Evolutionary conservation across 2,113 vertebrate species (phyloP), one percentile per base, ranked within the genome.

Genomic region (Rhinichthys klamathensis): DNA sequence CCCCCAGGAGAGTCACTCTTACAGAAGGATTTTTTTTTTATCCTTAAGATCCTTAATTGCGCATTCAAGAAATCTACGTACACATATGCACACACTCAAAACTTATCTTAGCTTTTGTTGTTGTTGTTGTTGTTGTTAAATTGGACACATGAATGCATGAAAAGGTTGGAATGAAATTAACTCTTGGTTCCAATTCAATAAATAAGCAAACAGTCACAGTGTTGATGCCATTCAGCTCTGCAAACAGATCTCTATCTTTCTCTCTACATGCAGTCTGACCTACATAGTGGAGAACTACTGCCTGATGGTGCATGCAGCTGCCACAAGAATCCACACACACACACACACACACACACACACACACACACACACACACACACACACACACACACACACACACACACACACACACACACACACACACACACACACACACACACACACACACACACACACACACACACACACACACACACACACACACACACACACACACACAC

Each of bases 241-340:
- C 38, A 74, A 54, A 58, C 60, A 12, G 27, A 21, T 70, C 78
- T 73, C 80, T 89, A 46, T 25, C 30, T 79, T 27, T 82, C 18
- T 79, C 72, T 41, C 23, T 87, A 54, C 30, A 74, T 83, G 61
- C 72, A 49, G 88, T 82, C 72, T 90, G 88, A 89, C 90, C 87
- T 87, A 88, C 84, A 89, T 89, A 88, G 70, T 88, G 46, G 79
- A 84, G 81, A 44, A 61, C 38, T 86, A 61, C 82, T 78, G 85
- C 60, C 79, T 80, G 85, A 85, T 89, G 87, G 83, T 81, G 79
- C 83, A 89, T 86, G 81, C 83, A 88, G 87, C 86, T 89, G 88
- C 85, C 77, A 80, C 85, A 77, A 70, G 73, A 79, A 73, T 69
- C 56, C 80, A 73, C 44, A 70, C 69, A 83, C 51, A 79, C 63